Evolutionary conservation across 1,140 invertebrate genomes (phyloP).

Genomic region (Dinoponera quadriceps): DNA sequence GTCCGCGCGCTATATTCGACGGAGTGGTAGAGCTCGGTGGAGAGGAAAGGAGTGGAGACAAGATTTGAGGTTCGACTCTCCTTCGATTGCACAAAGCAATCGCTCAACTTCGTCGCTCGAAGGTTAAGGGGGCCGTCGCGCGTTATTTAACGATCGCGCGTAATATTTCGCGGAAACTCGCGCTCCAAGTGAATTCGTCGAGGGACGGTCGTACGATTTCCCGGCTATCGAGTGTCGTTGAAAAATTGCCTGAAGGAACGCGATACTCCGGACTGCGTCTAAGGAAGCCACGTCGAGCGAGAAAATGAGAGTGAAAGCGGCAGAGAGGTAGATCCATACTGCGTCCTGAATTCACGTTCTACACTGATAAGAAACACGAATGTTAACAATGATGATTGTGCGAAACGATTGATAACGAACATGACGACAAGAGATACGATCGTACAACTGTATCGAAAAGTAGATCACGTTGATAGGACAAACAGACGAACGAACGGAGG

Average conservation of each 20-base stretch:
- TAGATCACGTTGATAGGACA: neutral
- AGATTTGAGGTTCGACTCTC: neutral
- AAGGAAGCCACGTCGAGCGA: conserved; percentile 59
- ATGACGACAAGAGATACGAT: neutral
- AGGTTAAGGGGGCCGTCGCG: neutral
- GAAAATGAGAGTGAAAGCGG: conserved; percentile 19
- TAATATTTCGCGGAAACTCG: conserved; percentile 60
- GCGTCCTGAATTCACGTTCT: conserved; percentile 13
- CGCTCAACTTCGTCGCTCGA: conserved; percentile 22
- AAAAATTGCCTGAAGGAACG: conserved; percentile 70
- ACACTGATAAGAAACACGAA: neutral
- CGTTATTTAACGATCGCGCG: conserved; percentile 57
- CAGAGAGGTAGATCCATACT: conserved; percentile 9
- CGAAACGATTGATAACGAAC: neutral
- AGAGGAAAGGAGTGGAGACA: too few species aligned
- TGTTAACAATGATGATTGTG: neutral
- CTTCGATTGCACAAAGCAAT: conserved; percentile 40
- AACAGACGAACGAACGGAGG: neutral
- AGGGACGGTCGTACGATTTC: conserved; percentile 68
- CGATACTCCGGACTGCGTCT: conserved; percentile 61
- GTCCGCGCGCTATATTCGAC: neutral
- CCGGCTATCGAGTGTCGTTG: conserved; percentile 68
- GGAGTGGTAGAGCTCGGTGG: neutral
- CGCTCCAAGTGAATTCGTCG: conserved; percentile 26
- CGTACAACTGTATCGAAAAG: neutral